These are phyloP conservation scores for Polyodon spathula DNA, from an alignment of 2,113 vertebrate species.

Conservation along the genomic window DNA sequence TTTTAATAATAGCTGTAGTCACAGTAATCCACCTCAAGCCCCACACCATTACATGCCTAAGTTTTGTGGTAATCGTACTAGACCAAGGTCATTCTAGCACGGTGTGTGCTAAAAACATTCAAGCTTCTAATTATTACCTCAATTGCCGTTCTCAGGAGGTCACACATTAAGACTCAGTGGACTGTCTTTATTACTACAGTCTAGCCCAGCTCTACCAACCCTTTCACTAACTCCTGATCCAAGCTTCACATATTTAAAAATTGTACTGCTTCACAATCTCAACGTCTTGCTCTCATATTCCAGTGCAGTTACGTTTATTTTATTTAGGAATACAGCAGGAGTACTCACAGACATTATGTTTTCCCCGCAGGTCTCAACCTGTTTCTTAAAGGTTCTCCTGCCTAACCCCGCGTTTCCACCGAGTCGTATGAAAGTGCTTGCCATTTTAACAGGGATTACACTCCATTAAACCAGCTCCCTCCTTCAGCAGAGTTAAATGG, in stretches of 20 bases:
- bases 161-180: too few relatives aligned
- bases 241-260: too few relatives aligned
- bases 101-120: neutral
- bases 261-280: too few relatives aligned
- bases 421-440: slow-evolving; percentile 51
- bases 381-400: slow-evolving; percentile 8
- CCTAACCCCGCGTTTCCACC: slow-evolving; percentile 15
- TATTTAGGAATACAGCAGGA: too few relatives aligned
- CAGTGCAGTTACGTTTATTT: too few relatives aligned
- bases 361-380: neutral
- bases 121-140: neutral
- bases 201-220: too few relatives aligned
- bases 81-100: neutral
- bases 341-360: slow-evolving; percentile 48
- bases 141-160: too few relatives aligned
- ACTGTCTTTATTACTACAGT: too few relatives aligned
- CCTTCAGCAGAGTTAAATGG: slow-evolving; percentile 31
- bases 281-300: too few relatives aligned
- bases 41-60: neutral
- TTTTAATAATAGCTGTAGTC: too few relatives aligned
- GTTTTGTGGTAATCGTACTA: neutral
- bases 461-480: slow-evolving; percentile 43
- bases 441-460: slow-evolving; percentile 52
- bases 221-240: too few relatives aligned
- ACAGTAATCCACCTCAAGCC: neutral